These are phyloP conservation scores for Drosophila mulleri DNA, from an alignment of 2,888 invertebrate species.

Conservation along the genomic window DNA sequence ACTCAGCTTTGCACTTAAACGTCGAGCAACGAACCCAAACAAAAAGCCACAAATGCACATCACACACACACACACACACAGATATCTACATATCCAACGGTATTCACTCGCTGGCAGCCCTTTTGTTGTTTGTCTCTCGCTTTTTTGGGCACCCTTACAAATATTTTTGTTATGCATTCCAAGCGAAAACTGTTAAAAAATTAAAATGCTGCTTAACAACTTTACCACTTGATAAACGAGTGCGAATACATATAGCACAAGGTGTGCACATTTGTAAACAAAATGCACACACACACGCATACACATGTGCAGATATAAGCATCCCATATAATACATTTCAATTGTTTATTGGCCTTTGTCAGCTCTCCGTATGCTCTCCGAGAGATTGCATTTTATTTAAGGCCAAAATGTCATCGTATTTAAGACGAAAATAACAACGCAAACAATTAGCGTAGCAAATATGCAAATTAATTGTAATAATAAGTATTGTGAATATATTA, in stretches of 20 bases:
- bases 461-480: constrained; percentile 62
- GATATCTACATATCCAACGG: constrained; percentile 2
- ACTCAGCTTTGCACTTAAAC: constrained; percentile 72
- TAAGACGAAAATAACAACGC: constrained; percentile 45
- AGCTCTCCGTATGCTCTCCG: constrained; percentile 5
- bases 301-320: constrained; percentile 1
- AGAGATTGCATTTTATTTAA: constrained; percentile 54
- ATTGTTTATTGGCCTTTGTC: constrained; percentile 64
- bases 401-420: constrained; percentile 64
- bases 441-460: constrained; percentile 33
- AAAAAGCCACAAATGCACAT: constrained; percentile 59
- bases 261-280: constrained; percentile 38
- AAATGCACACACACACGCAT: constrained; percentile 6
- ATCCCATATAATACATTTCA: constrained; percentile 30
- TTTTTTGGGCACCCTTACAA: constrained; percentile 51
- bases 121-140: constrained; percentile 54
- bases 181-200: constrained; percentile 69
- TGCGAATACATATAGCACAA: constrained; percentile 47
- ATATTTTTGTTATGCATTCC: constrained; percentile 57
- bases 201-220: constrained; percentile 75
- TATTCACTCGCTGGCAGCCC: constrained; percentile 45
- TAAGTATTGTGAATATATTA: constrained; percentile 50
- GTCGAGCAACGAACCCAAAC: constrained; percentile 75
- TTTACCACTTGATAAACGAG: constrained; percentile 74
- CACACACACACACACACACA: constrained; percentile 21